Conservation (phyloP, 2,888 invertebrate genomes). For the Zelleria hepariella region DNA sequence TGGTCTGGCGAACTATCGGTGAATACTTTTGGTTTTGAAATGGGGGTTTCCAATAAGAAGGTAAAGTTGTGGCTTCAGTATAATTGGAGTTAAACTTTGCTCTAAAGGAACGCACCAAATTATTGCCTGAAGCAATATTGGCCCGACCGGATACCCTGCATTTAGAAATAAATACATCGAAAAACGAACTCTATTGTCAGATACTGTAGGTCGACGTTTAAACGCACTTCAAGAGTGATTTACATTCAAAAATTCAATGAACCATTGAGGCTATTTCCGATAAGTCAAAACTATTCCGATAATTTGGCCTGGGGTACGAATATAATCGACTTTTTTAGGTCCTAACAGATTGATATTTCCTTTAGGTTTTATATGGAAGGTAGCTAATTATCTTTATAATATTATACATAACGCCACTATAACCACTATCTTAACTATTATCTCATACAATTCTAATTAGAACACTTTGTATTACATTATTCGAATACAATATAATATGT, state of each 20-base stretch:
- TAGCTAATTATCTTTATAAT: background rate
- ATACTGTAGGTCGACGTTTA: conserved; percentile 16
- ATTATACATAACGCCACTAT: too few species aligned
- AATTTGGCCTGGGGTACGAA: conserved; percentile 45
- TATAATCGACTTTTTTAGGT: conserved; percentile 36
- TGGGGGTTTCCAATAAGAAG: background rate
- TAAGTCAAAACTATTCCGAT: conserved; percentile 53
- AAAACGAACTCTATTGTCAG: conserved; percentile 20
- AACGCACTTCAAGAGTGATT: conserved; percentile 29
- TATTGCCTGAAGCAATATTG: conserved; percentile 53
- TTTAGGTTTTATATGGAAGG: conserved; percentile 25
- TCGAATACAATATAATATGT: too few species aligned
- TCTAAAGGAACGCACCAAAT: conserved; percentile 23
- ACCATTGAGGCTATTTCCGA: conserved; percentile 64
- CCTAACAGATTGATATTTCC: conserved; percentile 39
- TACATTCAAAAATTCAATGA: conserved; percentile 65
- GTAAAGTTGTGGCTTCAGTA: background rate
- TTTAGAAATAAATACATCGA: conserved; percentile 11
- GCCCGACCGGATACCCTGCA: conserved; percentile 59
- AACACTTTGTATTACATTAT: too few species aligned
- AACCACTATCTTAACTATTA: too few species aligned
- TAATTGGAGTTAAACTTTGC: conserved; percentile 29
- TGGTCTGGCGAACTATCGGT: background rate
- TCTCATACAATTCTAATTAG: too few species aligned
- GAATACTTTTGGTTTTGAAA: background rate